A percentile compares a stretch with the other conserved stretches of the same genome.
Evolutionary conservation across 2,888 invertebrate species (phyloP).

Genomic region (Polia nebulosa): DNA sequence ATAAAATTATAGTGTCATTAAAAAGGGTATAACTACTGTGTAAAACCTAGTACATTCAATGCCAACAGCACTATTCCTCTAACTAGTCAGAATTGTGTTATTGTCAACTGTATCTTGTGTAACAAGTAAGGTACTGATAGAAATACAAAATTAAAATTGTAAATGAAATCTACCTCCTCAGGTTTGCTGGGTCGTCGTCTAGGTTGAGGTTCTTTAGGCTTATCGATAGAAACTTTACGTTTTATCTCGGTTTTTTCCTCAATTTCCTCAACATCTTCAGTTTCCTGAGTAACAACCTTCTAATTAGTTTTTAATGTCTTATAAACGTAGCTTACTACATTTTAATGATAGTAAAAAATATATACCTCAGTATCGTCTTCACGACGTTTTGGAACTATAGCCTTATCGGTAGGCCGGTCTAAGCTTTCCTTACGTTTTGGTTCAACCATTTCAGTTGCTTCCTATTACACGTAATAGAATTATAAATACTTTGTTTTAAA

Average conservation of each 20-base stretch:
- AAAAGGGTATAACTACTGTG: neutral
- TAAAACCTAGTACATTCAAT: neutral
- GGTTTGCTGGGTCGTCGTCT: constrained; percentile 57
- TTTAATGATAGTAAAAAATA: neutral
- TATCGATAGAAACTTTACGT: constrained; percentile 66
- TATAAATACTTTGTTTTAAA: constrained; percentile 7
- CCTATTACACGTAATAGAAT: constrained; percentile 73
- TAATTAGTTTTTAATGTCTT: constrained; percentile 22
- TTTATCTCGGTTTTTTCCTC: constrained; percentile 71
- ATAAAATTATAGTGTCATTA: constrained; percentile 12
- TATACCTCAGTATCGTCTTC: constrained; percentile 78
- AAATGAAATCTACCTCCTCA: constrained; percentile 68
- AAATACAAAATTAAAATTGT: constrained; percentile 3
- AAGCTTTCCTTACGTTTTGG: constrained; percentile 78
- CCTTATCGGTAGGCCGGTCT: constrained; percentile 65
- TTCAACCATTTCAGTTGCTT: constrained; percentile 73
- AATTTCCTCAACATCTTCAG: constrained; percentile 70
- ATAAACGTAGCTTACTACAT: neutral
- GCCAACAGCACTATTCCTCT: neutral
- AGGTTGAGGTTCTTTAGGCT: constrained; percentile 62
- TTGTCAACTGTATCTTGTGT: neutral
- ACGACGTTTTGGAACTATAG: constrained; percentile 68
- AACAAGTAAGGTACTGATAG: neutral
- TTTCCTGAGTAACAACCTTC: constrained; percentile 68
- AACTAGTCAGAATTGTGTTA: neutral